Conservation (phyloP, 2,113 vertebrate genomes). For the Urocitellus parryii region DNA sequence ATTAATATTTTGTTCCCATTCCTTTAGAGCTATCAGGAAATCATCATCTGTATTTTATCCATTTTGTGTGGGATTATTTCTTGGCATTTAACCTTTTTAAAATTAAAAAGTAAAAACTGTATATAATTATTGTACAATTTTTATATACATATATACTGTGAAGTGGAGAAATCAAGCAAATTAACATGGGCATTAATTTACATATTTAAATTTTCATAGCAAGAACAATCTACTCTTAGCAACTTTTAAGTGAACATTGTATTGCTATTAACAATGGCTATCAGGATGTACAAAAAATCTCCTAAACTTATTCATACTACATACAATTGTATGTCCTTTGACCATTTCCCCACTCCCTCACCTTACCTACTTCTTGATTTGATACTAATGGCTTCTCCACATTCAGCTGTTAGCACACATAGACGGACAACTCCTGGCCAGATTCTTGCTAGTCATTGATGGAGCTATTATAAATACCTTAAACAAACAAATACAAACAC, state of each 20-base stretch:
- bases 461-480: not conserved
- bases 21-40: not conserved
- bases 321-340: not conserved
- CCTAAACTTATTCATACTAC: not conserved
- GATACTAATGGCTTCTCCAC: not conserved
- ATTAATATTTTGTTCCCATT: not conserved
- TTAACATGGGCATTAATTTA: not conserved
- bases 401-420: not conserved
- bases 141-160: not conserved
- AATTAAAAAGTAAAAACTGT: not conserved
- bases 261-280: not conserved
- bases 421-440: not conserved
- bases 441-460: not conserved
- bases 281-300: not conserved
- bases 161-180: not conserved
- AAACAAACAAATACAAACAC: not conserved
- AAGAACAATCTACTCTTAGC: not conserved
- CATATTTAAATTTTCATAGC: not conserved
- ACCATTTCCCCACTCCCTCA: not conserved
- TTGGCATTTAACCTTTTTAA: not conserved
- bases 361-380: not conserved
- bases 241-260: not conserved
- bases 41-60: not conserved
- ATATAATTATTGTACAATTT: not conserved
- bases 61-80: not conserved